Percentiles rank a stretch among this genome's conserved stretches.
These are phyloP conservation scores for Leptocoma aspasia DNA, from an alignment of 2,113 vertebrate species.

Conservation along the genomic window DNA sequence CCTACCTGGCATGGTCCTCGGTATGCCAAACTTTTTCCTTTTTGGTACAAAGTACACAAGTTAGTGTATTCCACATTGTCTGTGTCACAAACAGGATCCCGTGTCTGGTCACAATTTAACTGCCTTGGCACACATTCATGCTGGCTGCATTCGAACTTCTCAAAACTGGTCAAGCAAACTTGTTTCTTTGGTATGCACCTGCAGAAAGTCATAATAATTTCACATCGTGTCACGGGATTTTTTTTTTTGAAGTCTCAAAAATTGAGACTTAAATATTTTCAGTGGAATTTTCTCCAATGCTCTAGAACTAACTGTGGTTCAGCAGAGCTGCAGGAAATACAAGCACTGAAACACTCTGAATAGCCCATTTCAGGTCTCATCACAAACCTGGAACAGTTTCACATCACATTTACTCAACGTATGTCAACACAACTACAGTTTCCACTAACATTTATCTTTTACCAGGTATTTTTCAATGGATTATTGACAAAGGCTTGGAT, in stretches of 20 bases:
- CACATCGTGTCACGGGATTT: background rate
- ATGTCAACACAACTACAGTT: background rate
- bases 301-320: background rate
- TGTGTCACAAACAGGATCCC: constrained; percentile 90
- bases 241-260: background rate
- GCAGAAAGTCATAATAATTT: constrained; percentile 25
- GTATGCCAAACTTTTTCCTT: constrained; percentile 88
- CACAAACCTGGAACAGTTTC: background rate
- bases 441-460: background rate
- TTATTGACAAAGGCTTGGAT: background rate
- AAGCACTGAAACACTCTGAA: background rate
- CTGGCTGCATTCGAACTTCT: constrained; percentile 83
- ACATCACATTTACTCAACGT: background rate
- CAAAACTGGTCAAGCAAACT: constrained; percentile 89
- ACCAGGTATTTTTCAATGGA: background rate
- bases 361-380: background rate
- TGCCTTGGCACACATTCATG: constrained; percentile 86
- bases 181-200: constrained; percentile 87
- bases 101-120: constrained; percentile 79
- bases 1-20: constrained; percentile 92
- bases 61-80: constrained; percentile 84
- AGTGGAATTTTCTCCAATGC: background rate
- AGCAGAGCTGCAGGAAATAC: background rate
- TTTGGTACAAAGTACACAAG: constrained; percentile 87
- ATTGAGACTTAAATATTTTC: background rate